Percentiles rank a stretch among this genome's conserved stretches.
Conservation (phyloP, 2,113 vertebrate genomes). For the Tonatia bakeri region DNA sequence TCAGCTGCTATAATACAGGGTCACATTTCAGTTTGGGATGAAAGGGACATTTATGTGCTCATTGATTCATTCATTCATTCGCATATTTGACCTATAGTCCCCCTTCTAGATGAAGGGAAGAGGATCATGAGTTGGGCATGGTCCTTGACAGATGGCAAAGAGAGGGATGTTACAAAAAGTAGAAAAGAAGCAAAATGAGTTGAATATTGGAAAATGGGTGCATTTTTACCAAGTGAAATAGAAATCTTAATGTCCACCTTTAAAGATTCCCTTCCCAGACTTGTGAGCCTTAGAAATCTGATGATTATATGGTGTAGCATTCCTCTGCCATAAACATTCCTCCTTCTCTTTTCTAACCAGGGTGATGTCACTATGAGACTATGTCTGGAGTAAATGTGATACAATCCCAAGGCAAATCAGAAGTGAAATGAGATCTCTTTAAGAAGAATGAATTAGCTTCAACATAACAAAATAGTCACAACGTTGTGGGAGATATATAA, state of each 20-base stretch:
- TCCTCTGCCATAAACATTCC: neutral
- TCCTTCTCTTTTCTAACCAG: neutral
- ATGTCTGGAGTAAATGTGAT: slow-evolving; percentile 12
- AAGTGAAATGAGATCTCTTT: slow-evolving; percentile 47
- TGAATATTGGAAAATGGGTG: neutral
- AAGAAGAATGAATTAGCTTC: slow-evolving; percentile 39
- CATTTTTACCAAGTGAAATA: neutral
- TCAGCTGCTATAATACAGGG: neutral
- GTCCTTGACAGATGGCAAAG: neutral
- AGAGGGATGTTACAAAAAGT: neutral
- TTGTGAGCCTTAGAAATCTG: neutral
- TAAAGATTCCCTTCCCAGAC: neutral
- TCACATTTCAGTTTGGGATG: neutral
- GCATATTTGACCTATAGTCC: neutral
- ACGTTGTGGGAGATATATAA: slow-evolving; percentile 50
- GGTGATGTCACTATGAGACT: slow-evolving; percentile 43
- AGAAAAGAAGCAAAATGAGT: neutral
- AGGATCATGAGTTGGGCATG: neutral
- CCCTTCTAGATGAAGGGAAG: neutral
- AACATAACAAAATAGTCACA: slow-evolving; percentile 50
- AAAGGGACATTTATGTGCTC: neutral
- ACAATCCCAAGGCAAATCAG: slow-evolving; percentile 41
- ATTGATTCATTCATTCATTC: neutral
- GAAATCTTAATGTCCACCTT: neutral
- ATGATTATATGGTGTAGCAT: neutral